Evolutionary conservation across 92 coral and sea anemone species (phyloP).

Genomic region (Nematostella vectensis): DNA sequence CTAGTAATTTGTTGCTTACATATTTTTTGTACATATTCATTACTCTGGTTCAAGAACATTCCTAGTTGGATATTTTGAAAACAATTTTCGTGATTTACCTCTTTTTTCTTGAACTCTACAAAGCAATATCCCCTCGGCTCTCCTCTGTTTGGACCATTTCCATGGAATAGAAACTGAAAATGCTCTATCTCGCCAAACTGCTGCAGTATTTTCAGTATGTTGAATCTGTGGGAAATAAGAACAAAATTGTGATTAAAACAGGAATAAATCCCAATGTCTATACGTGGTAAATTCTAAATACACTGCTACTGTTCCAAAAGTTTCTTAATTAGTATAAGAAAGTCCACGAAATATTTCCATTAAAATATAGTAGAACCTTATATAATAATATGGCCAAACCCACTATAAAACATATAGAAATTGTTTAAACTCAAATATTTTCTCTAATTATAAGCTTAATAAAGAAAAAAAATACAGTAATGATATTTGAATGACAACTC

Average conservation of each 20-base stretch:
- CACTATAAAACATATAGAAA: too few species aligned
- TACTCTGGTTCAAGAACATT: too few species aligned
- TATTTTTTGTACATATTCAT: too few species aligned
- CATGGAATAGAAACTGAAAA: conserved; percentile 86
- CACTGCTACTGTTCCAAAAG: too few species aligned
- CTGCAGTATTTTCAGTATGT: conserved; percentile 77
- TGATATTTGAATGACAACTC: conserved; percentile 28
- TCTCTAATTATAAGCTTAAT: too few species aligned
- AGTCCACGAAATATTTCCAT: not conserved
- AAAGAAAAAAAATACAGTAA: too few species aligned
- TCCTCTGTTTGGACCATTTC: conserved; percentile 76
- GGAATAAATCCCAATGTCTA: not conserved
- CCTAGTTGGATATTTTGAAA: too few species aligned
- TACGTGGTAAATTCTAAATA: too few species aligned
- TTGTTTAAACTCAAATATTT: too few species aligned
- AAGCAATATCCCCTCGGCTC: conserved; percentile 92
- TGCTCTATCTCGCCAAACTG: conserved; percentile 78
- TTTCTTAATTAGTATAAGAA: not conserved
- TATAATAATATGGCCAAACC: too few species aligned
- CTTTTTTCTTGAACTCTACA: conserved; percentile 67
- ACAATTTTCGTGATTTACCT: conserved; percentile 54
- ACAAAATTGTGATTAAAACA: not conserved
- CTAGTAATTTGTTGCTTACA: too few species aligned
- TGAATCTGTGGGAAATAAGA: conserved; percentile 57
- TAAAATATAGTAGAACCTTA: too few species aligned